Evolutionary conservation across 2,888 invertebrate genomes (phyloP).

Genomic region (Ligdia adustata): DNA sequence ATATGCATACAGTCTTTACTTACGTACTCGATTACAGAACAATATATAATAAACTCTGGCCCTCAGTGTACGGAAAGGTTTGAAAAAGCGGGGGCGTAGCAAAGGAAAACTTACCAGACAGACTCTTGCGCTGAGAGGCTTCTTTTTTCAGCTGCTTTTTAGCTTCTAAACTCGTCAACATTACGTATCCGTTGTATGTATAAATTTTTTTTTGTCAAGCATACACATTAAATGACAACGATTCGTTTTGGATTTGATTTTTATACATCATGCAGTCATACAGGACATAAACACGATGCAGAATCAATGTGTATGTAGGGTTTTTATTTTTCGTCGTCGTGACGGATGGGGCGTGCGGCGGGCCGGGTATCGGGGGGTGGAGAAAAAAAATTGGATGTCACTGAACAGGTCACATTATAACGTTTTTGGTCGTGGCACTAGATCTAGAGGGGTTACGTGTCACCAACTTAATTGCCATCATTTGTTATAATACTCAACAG

Average conservation of each 20-base stretch:
- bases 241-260: constrained; percentile 70
- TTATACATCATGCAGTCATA: constrained; percentile 80
- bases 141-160: constrained; percentile 96
- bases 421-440: constrained; percentile 66
- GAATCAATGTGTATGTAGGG: constrained; percentile 69
- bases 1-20: too few relatives aligned
- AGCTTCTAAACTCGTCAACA: constrained; percentile 88
- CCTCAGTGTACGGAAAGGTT: constrained; percentile 65
- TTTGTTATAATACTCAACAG: too few relatives aligned
- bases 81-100: constrained; percentile 67
- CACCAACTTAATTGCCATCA: neutral
- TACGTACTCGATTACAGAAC: too few relatives aligned
- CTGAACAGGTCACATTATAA: constrained; percentile 78
- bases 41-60: constrained; percentile 56
- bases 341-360: constrained; percentile 78
- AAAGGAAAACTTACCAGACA: constrained; percentile 91
- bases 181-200: constrained; percentile 36
- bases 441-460: constrained; percentile 58
- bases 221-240: constrained; percentile 76
- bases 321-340: constrained; percentile 72
- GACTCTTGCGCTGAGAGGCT: constrained; percentile 86
- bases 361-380: constrained; percentile 73
- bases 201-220: constrained; percentile 59
- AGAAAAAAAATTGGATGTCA: constrained; percentile 81
- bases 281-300: constrained; percentile 80